Evolutionary conservation across 2,113 vertebrate species (phyloP), one percentile per base, ranked within the genome.

Genomic region (Lampris incognitus): DNA sequence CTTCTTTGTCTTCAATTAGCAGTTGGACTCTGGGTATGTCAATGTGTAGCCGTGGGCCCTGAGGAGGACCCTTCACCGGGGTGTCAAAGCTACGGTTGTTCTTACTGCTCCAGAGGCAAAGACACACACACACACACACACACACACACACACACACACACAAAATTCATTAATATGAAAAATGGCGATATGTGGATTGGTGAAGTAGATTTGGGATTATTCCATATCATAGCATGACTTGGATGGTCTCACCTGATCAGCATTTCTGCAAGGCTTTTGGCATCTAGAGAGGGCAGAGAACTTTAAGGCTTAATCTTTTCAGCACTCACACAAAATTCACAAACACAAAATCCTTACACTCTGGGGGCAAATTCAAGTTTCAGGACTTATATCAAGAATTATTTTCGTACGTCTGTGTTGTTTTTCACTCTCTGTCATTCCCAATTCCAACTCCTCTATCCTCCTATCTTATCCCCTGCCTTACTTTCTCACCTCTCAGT

Each of bases 81-180:
- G 97, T 99, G 92, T 99, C 98, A 65, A 99, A 98, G 89, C 97
- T 99, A 85, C 98, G 95, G 91, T 99, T 98, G 85, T 99, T 99
- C 95, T 99, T 99, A 93, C 97, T 99, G 92, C 84, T 89, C 91
- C 81, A 89, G 85, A 79, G 84, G 90, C 70, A 89, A 88, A 91
- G 38, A 72, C 71, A 50, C 48, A 63, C 69, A 84, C 74, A 40
- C 51, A 87, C 57, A 60, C 13, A 49, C 36, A 67, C 41, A 67
- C 41, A 49, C n/a, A 46, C 39, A 24, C 24, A 24, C 24, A 24
- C 24, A 24, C 24, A 24, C 24, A 24, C 24, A 24, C 24, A 24
- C 24, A 63, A 55, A 44, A 24, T 52, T 69, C 2, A 52, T 0
- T 2, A 13, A 49, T 74, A 80, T 63, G 37, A 76, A 50, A 77